These are phyloP conservation scores for Rhegmatorhina hoffmannsi DNA, from an alignment of 2,113 vertebrate species.

Conservation along the genomic window DNA sequence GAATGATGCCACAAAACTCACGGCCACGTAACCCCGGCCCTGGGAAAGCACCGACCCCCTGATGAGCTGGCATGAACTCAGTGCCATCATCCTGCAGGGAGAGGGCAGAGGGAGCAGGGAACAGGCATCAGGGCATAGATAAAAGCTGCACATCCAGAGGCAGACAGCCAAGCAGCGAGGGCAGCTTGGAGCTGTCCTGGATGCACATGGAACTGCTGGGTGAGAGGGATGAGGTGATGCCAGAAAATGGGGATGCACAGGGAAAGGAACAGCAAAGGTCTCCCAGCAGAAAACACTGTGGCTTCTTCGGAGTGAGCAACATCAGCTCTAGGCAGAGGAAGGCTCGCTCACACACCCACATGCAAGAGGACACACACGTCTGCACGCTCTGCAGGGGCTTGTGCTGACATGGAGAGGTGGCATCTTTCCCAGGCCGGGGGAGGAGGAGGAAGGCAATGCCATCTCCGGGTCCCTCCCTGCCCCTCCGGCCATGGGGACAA, in stretches of 20 bases:
- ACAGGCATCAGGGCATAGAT: accelerated
- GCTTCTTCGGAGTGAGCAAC: background rate
- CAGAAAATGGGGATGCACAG: accelerated
- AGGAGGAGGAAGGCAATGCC: slow-evolving; percentile 43
- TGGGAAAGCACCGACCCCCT: background rate
- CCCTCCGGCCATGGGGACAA: slow-evolving; percentile 1
- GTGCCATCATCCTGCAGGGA: background rate
- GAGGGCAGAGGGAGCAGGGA: background rate
- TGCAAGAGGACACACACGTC: background rate
- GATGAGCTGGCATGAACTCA: accelerated
- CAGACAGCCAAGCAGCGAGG: accelerated
- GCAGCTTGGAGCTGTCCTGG: background rate
- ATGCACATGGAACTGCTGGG: background rate
- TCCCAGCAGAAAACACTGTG: background rate
- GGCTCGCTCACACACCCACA: background rate
- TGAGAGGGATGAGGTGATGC: background rate
- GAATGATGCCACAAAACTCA: background rate
- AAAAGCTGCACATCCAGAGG: background rate
- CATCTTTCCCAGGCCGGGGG: background rate
- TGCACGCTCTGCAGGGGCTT: background rate
- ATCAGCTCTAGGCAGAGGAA: background rate
- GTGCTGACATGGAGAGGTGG: slow-evolving; percentile 44
- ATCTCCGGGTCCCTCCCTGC: slow-evolving; percentile 29
- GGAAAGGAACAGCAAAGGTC: background rate
- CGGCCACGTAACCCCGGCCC: accelerated